Percentiles rank a stretch among this genome's conserved stretches.
phyloP scores from a whole-genome alignment of 2,888 invertebrate species.

The Melinopterus prodromus region DNA sequence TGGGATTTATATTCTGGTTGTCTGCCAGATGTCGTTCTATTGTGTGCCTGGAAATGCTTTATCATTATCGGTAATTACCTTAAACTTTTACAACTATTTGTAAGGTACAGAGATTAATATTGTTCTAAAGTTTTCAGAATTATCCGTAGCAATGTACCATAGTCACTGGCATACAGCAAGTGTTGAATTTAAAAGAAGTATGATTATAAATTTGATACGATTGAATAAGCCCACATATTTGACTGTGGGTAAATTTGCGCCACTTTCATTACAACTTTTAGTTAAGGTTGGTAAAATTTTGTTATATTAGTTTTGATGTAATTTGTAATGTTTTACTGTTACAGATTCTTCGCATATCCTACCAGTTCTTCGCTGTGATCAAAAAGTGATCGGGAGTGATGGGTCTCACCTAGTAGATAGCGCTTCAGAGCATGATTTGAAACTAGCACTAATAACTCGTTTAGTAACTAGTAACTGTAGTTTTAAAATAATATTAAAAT shows the following conservation, averaged over 20 bases:
- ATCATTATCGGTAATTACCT: background rate
- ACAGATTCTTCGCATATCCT: background rate
- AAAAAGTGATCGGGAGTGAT: no score
- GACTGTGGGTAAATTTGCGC: background rate
- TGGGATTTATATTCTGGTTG: background rate
- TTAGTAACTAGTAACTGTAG: no score
- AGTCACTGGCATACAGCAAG: background rate
- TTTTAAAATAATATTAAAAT: no score
- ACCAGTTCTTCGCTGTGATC: background rate
- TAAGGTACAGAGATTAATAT: background rate
- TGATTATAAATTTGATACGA: background rate
- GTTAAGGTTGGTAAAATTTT: background rate
- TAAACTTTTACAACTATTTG: no score
- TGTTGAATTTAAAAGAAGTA: background rate
- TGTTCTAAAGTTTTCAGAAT: background rate
- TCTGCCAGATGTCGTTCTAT: background rate
- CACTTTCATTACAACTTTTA: background rate
- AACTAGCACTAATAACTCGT: no score
- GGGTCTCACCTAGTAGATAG: no score
- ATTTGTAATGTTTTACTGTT: background rate
- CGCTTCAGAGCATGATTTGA: no score
- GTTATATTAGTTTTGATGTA: background rate
- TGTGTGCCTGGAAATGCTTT: background rate
- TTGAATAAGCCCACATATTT: background rate
- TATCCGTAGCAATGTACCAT: background rate